A percentile compares a stretch with the other conserved stretches of the same genome.
Evolutionary conservation across 2,888 invertebrate genomes (phyloP).

Genomic region (Ptilodon capucinus): DNA sequence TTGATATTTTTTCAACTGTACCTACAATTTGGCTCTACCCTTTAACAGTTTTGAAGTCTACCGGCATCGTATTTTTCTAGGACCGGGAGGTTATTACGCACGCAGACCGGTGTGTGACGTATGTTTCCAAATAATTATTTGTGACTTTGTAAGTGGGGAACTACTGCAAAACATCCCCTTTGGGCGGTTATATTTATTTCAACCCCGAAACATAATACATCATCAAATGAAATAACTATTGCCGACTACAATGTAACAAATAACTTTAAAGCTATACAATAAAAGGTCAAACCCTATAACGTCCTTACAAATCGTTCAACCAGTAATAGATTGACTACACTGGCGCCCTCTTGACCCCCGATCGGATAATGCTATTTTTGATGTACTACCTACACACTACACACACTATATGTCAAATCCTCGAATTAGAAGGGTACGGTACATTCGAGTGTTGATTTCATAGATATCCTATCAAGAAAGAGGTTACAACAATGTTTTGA

Average conservation of each 20-base stretch:
- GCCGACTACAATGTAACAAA: neutral
- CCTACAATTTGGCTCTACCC: too few relatives aligned
- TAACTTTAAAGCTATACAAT: neutral
- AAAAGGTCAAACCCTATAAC: neutral
- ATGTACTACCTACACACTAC: conserved; percentile 27
- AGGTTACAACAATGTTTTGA: too few relatives aligned
- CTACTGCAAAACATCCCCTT: too few relatives aligned
- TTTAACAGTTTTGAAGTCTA: too few relatives aligned
- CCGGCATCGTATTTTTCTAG: too few relatives aligned
- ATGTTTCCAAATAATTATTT: too few relatives aligned
- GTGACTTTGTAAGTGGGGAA: too few relatives aligned
- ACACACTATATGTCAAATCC: conserved; percentile 3
- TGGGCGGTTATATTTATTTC: too few relatives aligned
- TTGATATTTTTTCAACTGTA: too few relatives aligned
- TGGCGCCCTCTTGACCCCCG: neutral
- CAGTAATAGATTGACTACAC: neutral
- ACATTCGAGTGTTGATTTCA: conserved; percentile 34
- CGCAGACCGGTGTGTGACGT: too few relatives aligned
- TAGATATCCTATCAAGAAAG: conserved; percentile 33
- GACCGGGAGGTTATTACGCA: too few relatives aligned
- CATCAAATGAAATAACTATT: neutral
- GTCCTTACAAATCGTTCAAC: neutral
- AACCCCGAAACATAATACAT: too few relatives aligned
- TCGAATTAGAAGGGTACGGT: conserved; percentile 27
- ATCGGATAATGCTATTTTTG: conserved; percentile 20